These are phyloP conservation scores for Lamprotornis superbus DNA, from an alignment of 2,113 vertebrate genomes.

Conservation along the genomic window DNA sequence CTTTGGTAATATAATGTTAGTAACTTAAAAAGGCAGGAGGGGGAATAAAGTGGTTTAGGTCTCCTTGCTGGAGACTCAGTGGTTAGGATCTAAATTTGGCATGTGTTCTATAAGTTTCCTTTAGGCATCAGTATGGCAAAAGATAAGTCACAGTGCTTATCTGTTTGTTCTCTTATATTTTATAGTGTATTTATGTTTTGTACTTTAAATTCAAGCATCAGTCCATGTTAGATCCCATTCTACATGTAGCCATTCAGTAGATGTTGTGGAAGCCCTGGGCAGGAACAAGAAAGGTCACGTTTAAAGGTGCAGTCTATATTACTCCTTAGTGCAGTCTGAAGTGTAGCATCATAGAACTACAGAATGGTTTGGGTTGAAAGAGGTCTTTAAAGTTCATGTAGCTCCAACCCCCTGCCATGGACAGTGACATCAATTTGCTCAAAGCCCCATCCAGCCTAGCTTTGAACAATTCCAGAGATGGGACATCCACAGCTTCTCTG, in stretches of 20 bases:
- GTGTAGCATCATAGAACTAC: neutral
- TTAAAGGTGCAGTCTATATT: neutral
- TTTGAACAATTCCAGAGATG: neutral
- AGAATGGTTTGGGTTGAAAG: neutral
- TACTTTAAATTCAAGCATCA: neutral
- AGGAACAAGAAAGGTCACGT: neutral
- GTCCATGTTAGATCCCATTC: neutral
- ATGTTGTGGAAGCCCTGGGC: neutral
- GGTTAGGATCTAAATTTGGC: neutral
- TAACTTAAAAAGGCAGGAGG: neutral
- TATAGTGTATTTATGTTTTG: neutral
- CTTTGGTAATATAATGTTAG: neutral
- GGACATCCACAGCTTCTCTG: neutral
- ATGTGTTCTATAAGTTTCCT: neutral
- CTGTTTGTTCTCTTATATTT: neutral
- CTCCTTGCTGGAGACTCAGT: neutral
- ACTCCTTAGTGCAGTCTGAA: neutral
- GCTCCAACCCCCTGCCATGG: fast-evolving
- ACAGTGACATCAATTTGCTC: neutral
- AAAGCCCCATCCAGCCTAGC: neutral
- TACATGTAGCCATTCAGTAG: neutral
- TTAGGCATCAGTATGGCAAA: neutral
- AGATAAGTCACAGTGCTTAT: neutral
- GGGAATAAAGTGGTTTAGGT: neutral
- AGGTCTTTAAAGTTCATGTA: neutral